These are phyloP conservation scores for Lepidochrysops patricia DNA, from an alignment of 2,888 invertebrate genomes.

Conservation along the genomic window DNA sequence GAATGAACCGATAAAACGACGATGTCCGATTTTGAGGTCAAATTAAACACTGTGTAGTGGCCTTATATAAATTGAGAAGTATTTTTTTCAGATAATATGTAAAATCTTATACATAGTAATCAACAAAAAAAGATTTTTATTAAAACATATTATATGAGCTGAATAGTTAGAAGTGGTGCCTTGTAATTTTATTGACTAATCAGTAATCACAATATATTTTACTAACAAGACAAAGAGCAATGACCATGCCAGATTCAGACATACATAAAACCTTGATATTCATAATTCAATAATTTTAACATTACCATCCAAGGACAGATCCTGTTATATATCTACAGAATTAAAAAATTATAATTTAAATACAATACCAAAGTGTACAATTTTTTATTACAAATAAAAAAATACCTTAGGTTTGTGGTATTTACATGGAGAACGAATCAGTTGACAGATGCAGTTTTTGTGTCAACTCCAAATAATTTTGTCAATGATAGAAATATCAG, in stretches of 20 bases:
- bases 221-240: too few species aligned
- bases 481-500: background rate
- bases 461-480: background rate
- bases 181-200: too few species aligned
- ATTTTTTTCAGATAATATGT: too few species aligned
- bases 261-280: background rate
- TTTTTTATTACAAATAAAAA: conserved; percentile 23
- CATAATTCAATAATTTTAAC: background rate
- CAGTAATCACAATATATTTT: too few species aligned
- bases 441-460: conserved; percentile 7
- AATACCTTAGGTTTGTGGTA: conserved; percentile 42
- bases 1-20: too few species aligned
- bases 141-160: too few species aligned
- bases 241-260: background rate
- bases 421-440: conserved; percentile 38
- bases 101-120: too few species aligned
- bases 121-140: too few species aligned
- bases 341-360: conserved; percentile 17
- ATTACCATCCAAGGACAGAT: background rate
- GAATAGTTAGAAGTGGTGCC: too few species aligned
- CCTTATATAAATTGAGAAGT: too few species aligned
- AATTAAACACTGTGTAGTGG: too few species aligned
- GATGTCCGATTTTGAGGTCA: too few species aligned
- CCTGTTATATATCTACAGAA: background rate
- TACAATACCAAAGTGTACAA: conserved; percentile 20